Evolutionary conservation across 2,797 vertebrate species (phyloP).

Genomic region (Pseudochirops corinnae): DNA sequence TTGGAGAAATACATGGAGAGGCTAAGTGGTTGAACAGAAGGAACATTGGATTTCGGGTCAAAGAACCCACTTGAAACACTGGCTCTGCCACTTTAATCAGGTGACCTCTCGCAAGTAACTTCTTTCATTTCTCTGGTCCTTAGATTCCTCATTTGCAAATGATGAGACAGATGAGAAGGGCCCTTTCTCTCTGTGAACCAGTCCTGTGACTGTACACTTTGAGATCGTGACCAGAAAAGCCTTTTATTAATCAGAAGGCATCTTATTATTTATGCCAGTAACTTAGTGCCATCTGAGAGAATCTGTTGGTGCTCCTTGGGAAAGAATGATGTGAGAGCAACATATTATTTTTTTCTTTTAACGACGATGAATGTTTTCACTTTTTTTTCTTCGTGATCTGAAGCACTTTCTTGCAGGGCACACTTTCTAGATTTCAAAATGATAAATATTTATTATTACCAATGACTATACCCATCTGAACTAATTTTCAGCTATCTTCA

Average conservation of each 20-base stretch:
- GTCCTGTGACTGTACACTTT: background rate
- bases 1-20: background rate
- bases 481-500: constrained; percentile 22
- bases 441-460: constrained; percentile 10
- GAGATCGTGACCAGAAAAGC: background rate
- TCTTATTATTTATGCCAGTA: background rate
- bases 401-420: background rate
- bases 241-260: background rate
- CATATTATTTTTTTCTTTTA: background rate
- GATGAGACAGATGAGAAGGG: background rate
- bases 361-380: background rate
- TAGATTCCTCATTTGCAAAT: background rate
- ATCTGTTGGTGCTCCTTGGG: background rate
- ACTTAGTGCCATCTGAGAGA: background rate
- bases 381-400: background rate
- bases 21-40: background rate
- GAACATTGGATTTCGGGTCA: background rate
- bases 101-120: background rate
- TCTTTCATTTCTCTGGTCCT: background rate
- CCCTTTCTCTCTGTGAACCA: background rate
- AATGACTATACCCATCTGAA: constrained; percentile 7
- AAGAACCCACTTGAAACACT: background rate
- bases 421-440: constrained; percentile 22
- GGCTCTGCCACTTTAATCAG: background rate
- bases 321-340: background rate